Base-by-base conservation (phyloP, 2,113 vertebrate species). In the Campylomormyrus numenius region DNA sequence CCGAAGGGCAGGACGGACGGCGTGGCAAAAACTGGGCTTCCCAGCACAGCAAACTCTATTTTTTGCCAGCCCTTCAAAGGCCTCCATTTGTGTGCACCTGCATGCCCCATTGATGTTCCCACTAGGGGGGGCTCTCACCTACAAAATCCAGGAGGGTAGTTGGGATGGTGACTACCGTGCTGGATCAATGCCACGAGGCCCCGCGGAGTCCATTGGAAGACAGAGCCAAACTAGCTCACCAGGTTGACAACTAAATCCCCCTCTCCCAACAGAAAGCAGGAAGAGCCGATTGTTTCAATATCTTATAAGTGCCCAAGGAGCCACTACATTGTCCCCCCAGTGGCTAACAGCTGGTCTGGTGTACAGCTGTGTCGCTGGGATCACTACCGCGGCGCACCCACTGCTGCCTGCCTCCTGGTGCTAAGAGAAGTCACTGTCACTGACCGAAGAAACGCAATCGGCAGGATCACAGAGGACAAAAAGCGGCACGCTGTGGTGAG, bases 201-300 rank as follows among this genome's bases (percentile, higher is more conserved):
- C 56, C 42, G 83, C 90, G 86, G 88, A 85, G 90, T 89, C 46
- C 88, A 66, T 77, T 50, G 24, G 48, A 66, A 48, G 88, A 90
- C 90, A 86, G 50, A 42, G 86, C 74, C 88, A 90, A 83, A 87
- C 85, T 86, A 85, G 74, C 89, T 87, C 56, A 56, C 49, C 50
- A 66, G 56, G 39, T 80, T 89, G 90, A 89, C 52, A 48, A 58
- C 84, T 87, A 88, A 90, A 89, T 91, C 89, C 52, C 45, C 19
- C 35, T 70, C 19, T 6, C 42, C 56, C 56, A 70, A 74, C 19
- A 4, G 87, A 39, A 89, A 52, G 52, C 80, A 91, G 83, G 46
- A 58, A 6, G 85, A 31, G 85, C n/a, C 17, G 50, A 77, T 85
- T 50, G 66, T 88, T 90, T 93, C 39, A 90, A 74, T 90, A 66